Evolutionary conservation across 2,113 vertebrate genomes (phyloP), one percentile per base, ranked within the genome.

Genomic region (Eublepharis macularius): DNA sequence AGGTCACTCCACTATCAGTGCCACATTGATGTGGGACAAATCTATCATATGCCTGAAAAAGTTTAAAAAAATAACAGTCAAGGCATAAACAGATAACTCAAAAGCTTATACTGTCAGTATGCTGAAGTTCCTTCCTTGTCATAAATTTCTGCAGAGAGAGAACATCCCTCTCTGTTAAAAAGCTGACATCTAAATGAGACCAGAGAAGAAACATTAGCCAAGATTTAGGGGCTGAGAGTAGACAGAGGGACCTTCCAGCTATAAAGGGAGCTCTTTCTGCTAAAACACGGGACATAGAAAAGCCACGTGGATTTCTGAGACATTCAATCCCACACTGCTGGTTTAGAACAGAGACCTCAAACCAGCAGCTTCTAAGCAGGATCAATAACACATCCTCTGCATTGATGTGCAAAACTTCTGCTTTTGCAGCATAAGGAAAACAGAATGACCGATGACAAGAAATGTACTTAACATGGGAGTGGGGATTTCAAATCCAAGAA

Each of bases 21-120:
- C 97, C 95, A 99, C 99, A 3, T 99, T 99, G 92, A 99, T 99
- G 96, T 99, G 99, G 92, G 99, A 99, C 94, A 99, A 94, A 95
- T 99, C 99, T 95, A 99, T 97, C 98, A 99, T 99, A 94, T 99
- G 99, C 97, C 99, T 99, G 96, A 69, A 89, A 87, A 83, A 88
- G 91, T 34, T 63, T 54, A 51, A 80, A 2, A 24, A 47, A 6
- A 74, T 14, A 49, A 17, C 14, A 5, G 57, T 80, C 14, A 86
- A 39, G 29, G n/a, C 2, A 73, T 2, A 75, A 86, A 82, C 82
- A 89, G 6, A 79, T 7, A 4, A 49, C 60, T 84, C 57, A 79
- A 65, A 77, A 60, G 81, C 1, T 17, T 21, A 54, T 6, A 13
- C 26, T 39, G 32, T 77, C 1, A 68, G 26, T 17, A 4, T 0